phyloP scores from a whole-genome alignment of 2,797 vertebrate genomes.

The Neopelma chrysocephalum region DNA sequence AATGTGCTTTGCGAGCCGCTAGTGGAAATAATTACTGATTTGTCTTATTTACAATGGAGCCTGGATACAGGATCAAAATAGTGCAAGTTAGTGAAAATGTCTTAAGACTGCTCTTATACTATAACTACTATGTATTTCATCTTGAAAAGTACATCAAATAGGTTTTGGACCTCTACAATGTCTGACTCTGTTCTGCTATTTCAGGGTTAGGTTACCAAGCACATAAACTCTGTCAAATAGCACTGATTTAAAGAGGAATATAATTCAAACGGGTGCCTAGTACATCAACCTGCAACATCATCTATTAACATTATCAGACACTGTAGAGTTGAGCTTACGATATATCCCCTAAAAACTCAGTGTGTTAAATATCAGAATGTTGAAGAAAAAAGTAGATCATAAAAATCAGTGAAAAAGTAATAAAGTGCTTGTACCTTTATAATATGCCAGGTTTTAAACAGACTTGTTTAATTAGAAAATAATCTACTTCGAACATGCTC shows the following conservation, averaged over 20 bases:
- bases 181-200: background rate
- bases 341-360: constrained; percentile 7
- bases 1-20: background rate
- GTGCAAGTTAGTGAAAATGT: constrained; percentile 30
- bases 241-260: constrained; percentile 8
- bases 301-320: constrained; percentile 4
- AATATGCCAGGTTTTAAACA: constrained; percentile 44
- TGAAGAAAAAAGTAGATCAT: background rate
- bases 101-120: constrained; percentile 14
- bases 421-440: constrained; percentile 32
- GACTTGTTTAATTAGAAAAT: constrained; percentile 60
- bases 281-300: background rate
- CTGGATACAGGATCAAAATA: constrained; percentile 7
- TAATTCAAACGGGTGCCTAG: background rate
- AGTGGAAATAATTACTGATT: constrained; percentile 59
- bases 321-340: background rate
- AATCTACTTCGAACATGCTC: constrained; percentile 6
- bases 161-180: background rate
- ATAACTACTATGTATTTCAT: constrained; percentile 2
- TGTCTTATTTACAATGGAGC: constrained; percentile 55
- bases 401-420: constrained; percentile 26
- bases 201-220: background rate
- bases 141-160: background rate
- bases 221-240: background rate
- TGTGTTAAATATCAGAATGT: background rate